Conservation (phyloP, 1,140 invertebrate genomes). For the Maniola jurtina region DNA sequence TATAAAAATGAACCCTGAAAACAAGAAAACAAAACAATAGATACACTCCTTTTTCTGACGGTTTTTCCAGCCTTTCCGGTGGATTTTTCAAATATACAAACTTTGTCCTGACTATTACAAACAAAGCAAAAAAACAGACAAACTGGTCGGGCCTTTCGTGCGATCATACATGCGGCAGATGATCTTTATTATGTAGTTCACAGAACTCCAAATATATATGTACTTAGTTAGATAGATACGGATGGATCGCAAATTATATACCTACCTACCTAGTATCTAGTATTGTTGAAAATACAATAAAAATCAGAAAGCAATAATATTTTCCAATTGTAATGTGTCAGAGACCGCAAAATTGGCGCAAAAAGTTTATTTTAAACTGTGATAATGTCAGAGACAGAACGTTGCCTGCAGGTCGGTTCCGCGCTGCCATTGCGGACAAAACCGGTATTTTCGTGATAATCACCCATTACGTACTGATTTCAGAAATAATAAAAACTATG, state of each 20-base stretch:
- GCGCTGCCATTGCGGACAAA: background rate
- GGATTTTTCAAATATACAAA: too few species aligned
- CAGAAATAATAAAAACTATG: background rate
- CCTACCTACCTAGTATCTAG: too few species aligned
- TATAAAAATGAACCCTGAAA: too few species aligned
- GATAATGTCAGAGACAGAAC: constrained; percentile 6
- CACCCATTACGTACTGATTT: background rate
- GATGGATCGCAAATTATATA: background rate
- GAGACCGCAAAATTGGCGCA: background rate
- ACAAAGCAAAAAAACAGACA: too few species aligned
- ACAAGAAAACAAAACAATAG: too few species aligned
- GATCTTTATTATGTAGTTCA: too few species aligned
- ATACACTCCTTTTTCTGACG: too few species aligned
- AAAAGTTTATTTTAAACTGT: constrained; percentile 12
- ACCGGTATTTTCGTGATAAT: background rate
- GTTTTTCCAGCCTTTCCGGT: too few species aligned
- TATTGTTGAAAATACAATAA: background rate
- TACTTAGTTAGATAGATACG: background rate
- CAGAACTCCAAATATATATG: too few species aligned
- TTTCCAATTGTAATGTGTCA: constrained; percentile 8
- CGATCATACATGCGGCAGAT: too few species aligned
- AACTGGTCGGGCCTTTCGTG: too few species aligned
- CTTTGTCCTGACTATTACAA: too few species aligned
- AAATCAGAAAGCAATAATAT: background rate
- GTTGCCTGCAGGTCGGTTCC: constrained; percentile 9